Base-by-base conservation (phyloP, 2,113 vertebrate species). In the Anarrhichthys ocellatus region DNA sequence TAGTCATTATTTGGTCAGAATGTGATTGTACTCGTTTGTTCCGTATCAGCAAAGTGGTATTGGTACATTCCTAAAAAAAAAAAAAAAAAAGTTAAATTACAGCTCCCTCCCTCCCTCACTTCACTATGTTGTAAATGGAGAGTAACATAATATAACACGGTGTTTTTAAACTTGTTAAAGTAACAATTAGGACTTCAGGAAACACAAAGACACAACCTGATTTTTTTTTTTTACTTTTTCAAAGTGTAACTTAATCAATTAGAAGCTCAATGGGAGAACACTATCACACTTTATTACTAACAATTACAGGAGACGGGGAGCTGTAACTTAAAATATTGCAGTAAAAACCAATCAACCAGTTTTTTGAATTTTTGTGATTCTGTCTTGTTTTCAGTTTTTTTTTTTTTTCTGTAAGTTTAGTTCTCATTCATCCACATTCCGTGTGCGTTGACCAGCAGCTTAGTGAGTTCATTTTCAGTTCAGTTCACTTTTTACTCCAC, bases 381-480 rank as follows among this genome's bases (percentile, higher is more conserved):
- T 46, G 27, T 75, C 24, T 61, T 66, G 20, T 52, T 71, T 65
- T 2, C 2, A 2, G 29, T 29, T 29, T 5, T 44, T 50, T 80
- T n/a, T 42, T 5, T 44, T 50, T 80, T 78, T 66, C 69, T 87
- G 36, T 80, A 73, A 77, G 38, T 75, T 24, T 80, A 48, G 58
- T 75, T 85, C 4, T 63, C 86, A 85, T 90, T 93, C 83, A 87
- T 90, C 88, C 78, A 89, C 91, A 90, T 94, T 92, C 91, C 91
- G 92, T 58, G 87, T 88, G 77, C 85, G 72, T 91, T 73, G 58
- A 79, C 80, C 27, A 42, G 80, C 56, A 3, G 46, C 52, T 27
- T 46, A 66, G 64, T 54, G 20, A 62, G 73, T 77, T 84, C 81
- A 76, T 79, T 73, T 86, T 89, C 82, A 77, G 42, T 77, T 82